phyloP scores from a whole-genome alignment of 2,113 vertebrate species.

The Ibidorhyncha struthersii region DNA sequence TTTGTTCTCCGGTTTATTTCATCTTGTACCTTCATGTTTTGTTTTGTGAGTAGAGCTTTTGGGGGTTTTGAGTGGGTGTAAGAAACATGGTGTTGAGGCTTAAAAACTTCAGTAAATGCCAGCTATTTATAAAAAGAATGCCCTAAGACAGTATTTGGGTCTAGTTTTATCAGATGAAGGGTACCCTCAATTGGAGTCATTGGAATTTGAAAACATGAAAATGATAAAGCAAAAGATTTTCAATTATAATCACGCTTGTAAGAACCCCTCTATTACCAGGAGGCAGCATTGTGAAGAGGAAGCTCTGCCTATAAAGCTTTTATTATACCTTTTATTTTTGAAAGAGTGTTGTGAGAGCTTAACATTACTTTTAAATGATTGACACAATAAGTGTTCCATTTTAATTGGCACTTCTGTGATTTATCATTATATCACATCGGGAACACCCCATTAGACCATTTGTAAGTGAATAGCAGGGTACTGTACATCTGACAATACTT shows the following conservation, averaged over 20 bases:
- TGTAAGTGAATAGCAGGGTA: constrained; percentile 66
- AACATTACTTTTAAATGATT: constrained; percentile 48
- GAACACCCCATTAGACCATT: constrained; percentile 35
- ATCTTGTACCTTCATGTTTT: not conserved
- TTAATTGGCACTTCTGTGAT: constrained; percentile 75
- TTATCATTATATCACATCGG: constrained; percentile 54
- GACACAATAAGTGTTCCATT: constrained; percentile 55
- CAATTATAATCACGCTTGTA: not conserved
- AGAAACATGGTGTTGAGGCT: not conserved
- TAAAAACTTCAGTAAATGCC: not conserved
- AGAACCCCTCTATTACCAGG: not conserved
- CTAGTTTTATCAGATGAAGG: not conserved
- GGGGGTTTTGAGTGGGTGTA: fast-evolving
- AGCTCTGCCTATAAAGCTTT: constrained; percentile 53
- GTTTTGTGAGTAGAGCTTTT: not conserved
- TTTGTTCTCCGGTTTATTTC: not conserved
- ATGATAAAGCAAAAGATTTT: constrained; percentile 20
- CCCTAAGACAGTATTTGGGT: not conserved
- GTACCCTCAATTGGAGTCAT: not conserved
- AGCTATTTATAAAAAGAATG: not conserved
- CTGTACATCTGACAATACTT: constrained; percentile 44
- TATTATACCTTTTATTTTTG: constrained; percentile 65
- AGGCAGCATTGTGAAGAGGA: not conserved
- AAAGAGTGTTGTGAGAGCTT: constrained; percentile 48
- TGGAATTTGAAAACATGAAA: constrained; percentile 24